phyloP scores from a whole-genome alignment of 23 tunicate species.

The Diplosoma virens region DNA sequence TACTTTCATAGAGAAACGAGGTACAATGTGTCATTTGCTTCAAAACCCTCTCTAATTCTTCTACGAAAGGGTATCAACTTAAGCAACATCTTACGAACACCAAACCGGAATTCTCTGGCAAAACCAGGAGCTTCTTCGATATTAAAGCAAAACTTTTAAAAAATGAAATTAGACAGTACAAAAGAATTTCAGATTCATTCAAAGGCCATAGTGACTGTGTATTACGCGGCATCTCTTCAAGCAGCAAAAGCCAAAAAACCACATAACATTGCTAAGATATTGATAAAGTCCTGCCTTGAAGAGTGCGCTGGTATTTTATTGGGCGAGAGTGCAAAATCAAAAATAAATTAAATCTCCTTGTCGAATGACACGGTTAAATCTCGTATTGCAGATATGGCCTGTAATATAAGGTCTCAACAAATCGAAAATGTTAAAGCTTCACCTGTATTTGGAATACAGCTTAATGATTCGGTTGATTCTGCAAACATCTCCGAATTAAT shows the following conservation, averaged over 20 bases:
- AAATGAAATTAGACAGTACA: conserved; percentile 35
- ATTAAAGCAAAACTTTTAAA: too few species aligned
- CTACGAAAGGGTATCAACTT: conserved; percentile 26
- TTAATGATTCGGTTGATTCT: conserved; percentile 49
- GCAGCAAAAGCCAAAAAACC: conserved; percentile 32
- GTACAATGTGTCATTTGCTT: conserved; percentile 16
- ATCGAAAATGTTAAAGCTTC: conserved; percentile 43
- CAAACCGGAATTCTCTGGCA: conserved; percentile 15
- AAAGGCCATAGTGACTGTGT: conserved; percentile 32
- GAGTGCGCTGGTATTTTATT: conserved; percentile 49
- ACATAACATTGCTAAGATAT: conserved; percentile 34
- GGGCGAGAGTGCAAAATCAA: conserved; percentile 23
- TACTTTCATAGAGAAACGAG: conserved; percentile 7
- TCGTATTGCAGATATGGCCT: conserved; percentile 41
- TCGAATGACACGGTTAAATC: conserved; percentile 35
- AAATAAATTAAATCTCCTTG: conserved; percentile 38
- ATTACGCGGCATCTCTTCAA: conserved; percentile 15
- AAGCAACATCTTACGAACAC: conserved; percentile 34
- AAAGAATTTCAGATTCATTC: conserved; percentile 31
- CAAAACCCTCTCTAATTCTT: conserved; percentile 16
- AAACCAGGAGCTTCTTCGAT: conserved; percentile 49
- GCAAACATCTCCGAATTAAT: conserved; percentile 32
- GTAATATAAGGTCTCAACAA: conserved; percentile 42
- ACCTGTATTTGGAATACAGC: conserved; percentile 57
- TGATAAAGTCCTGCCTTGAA: conserved; percentile 23